Percentiles rank a stretch among this genome's conserved stretches.
These are phyloP conservation scores for Lophura nycthemera DNA, from an alignment of 2,113 vertebrate genomes.

Conservation along the genomic window DNA sequence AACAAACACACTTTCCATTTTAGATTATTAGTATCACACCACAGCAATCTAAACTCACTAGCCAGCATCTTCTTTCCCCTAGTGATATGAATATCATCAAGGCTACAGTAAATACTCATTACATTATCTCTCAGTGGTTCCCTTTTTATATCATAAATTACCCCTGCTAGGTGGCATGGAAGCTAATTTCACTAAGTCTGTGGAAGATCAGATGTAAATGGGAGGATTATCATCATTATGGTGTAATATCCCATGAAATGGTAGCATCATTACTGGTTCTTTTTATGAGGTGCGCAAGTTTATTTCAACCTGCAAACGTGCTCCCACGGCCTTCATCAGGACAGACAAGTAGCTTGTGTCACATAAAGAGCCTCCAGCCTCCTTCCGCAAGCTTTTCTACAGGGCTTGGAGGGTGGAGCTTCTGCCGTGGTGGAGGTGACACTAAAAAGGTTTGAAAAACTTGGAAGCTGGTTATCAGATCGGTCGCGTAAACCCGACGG, in stretches of 20 bases:
- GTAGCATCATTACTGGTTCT: constrained; percentile 92
- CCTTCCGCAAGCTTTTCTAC: constrained; percentile 47
- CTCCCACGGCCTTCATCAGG: constrained; percentile 75
- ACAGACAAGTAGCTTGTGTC: constrained; percentile 58
- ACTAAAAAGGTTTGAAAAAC: constrained; percentile 48
- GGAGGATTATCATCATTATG: constrained; percentile 96
- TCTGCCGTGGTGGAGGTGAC: constrained; percentile 42
- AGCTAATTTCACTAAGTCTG: constrained; percentile 91
- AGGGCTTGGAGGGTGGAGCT: constrained; percentile 26
- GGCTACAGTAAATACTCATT: constrained; percentile 89
- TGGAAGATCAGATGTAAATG: constrained; percentile 97
- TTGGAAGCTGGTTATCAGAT: background rate
- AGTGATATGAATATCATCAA: constrained; percentile 82
- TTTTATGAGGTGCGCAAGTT: constrained; percentile 91
- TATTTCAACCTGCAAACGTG: constrained; percentile 80
- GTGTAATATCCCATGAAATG: constrained; percentile 99
- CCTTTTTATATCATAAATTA: constrained; percentile 93
- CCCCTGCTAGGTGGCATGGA: constrained; percentile 89
- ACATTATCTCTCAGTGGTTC: constrained; percentile 88
- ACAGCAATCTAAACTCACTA: constrained; percentile 51
- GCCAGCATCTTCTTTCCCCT: constrained; percentile 71
- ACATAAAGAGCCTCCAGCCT: constrained; percentile 43
- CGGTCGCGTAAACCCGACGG: too few relatives aligned
- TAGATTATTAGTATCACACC: background rate
- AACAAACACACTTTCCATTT: background rate